Percentiles rank a stretch among this genome's conserved stretches.
Conservation (phyloP, 2,113 vertebrate genomes). For the Todiramphus saurophagus region DNA sequence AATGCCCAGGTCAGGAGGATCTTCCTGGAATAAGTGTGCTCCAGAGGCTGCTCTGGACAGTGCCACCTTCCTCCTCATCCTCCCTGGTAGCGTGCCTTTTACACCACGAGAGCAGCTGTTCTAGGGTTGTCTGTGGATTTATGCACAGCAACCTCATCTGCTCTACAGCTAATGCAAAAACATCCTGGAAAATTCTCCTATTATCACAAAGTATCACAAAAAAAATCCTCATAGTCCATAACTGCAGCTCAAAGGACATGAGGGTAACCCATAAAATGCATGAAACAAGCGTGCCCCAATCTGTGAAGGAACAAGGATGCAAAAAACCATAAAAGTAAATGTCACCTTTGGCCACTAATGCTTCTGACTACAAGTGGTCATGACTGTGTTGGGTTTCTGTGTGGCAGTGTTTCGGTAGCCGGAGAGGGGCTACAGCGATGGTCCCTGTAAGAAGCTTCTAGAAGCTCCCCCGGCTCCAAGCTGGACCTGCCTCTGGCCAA, state of each 20-base stretch:
- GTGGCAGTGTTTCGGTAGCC: no score
- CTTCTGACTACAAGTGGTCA: neutral
- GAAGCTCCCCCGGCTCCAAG: no score
- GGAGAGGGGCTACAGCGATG: no score
- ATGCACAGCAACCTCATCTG: neutral
- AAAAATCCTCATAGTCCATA: accelerated
- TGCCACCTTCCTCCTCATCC: neutral
- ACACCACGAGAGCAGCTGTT: neutral
- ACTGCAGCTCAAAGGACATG: neutral
- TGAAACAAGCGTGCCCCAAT: accelerated
- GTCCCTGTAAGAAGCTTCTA: no score
- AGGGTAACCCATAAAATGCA: neutral
- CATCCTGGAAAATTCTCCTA: neutral
- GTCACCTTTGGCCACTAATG: neutral
- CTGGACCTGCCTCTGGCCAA: no score
- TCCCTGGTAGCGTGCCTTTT: neutral
- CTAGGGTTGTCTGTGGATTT: neutral
- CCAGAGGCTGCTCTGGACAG: neutral
- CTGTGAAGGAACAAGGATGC: neutral
- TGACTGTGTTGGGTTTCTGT: no score
- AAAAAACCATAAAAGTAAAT: neutral
- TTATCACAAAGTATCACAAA: neutral
- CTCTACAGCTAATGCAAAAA: neutral
- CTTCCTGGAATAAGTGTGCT: neutral
- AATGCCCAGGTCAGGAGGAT: neutral